A percentile compares a stretch with the other conserved stretches of the same genome.
Conservation (phyloP, 2,888 invertebrate genomes). For the Epistrophella euchroma region DNA sequence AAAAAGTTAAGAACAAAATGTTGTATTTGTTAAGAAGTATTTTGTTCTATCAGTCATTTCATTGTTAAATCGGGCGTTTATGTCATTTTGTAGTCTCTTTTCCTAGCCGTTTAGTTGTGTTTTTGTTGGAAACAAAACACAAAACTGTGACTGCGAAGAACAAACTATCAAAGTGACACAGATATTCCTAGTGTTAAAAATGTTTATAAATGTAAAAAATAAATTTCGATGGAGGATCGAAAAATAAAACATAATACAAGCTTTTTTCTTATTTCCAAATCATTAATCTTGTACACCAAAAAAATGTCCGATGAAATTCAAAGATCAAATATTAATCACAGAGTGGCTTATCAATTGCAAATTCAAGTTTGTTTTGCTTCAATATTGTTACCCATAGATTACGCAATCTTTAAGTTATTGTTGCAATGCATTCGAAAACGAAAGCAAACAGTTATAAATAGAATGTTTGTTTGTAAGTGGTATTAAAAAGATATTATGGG, state of each 20-base stretch:
- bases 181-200: conserved; percentile 36
- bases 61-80: conserved; percentile 34
- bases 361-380: not conserved
- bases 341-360: not conserved
- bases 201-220: conserved; percentile 50
- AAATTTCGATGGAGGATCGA: conserved; percentile 48
- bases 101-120: not conserved
- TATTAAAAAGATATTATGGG: no score
- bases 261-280: not conserved
- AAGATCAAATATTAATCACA: not conserved
- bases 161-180: not conserved
- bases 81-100: not conserved
- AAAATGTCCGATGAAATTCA: not conserved
- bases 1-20: conserved; percentile 20
- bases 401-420: conserved; percentile 1
- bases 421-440: conserved; percentile 1
- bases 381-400: not conserved
- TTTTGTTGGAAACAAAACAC: not conserved
- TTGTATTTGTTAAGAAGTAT: conserved; percentile 16
- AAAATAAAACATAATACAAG: conserved; percentile 6
- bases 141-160: not conserved
- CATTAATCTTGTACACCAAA: not conserved
- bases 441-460: conserved; percentile 3
- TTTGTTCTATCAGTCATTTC: conserved; percentile 27
- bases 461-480: not conserved